These are phyloP conservation scores for Dromiciops gliroides DNA, from an alignment of 2,113 vertebrate genomes.

Conservation along the genomic window DNA sequence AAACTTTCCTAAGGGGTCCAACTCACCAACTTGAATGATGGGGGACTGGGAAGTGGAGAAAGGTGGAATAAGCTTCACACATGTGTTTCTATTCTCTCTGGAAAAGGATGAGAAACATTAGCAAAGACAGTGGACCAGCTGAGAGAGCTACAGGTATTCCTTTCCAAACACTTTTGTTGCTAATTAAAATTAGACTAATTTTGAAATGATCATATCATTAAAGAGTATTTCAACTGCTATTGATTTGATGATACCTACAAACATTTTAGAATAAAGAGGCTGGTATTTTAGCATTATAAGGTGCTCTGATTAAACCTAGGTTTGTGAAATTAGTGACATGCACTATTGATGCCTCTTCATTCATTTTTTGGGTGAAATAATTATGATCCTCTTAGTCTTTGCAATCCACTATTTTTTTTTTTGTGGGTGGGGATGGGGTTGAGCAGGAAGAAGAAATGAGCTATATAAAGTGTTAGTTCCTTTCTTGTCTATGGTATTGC, in stretches of 20 bases:
- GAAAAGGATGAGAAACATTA: constrained; percentile 71
- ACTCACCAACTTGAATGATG: constrained; percentile 42
- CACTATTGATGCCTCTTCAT: constrained; percentile 73
- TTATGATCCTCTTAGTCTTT: constrained; percentile 66
- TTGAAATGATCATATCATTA: constrained; percentile 77
- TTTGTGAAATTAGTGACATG: constrained; percentile 68
- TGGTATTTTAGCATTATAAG: constrained; percentile 68
- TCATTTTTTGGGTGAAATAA: constrained; percentile 56
- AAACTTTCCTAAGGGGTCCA: constrained; percentile 54
- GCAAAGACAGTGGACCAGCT: constrained; percentile 66
- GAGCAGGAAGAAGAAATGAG: background rate
- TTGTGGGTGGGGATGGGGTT: constrained; percentile 16
- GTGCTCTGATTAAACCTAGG: constrained; percentile 66
- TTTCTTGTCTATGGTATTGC: constrained; percentile 60
- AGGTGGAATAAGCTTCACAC: background rate
- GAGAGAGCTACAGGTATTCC: constrained; percentile 61
- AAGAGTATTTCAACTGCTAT: constrained; percentile 80
- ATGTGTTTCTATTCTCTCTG: background rate
- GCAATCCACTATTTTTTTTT: constrained; percentile 53
- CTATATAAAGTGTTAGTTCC: constrained; percentile 35
- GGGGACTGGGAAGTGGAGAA: constrained; percentile 45
- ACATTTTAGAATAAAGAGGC: constrained; percentile 79
- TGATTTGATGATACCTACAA: constrained; percentile 82
- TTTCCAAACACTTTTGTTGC: constrained; percentile 71
- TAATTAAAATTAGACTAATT: constrained; percentile 81